Evolutionary conservation across 2,797 vertebrate species (phyloP).

Genomic region (Calcarius lapponicus): DNA sequence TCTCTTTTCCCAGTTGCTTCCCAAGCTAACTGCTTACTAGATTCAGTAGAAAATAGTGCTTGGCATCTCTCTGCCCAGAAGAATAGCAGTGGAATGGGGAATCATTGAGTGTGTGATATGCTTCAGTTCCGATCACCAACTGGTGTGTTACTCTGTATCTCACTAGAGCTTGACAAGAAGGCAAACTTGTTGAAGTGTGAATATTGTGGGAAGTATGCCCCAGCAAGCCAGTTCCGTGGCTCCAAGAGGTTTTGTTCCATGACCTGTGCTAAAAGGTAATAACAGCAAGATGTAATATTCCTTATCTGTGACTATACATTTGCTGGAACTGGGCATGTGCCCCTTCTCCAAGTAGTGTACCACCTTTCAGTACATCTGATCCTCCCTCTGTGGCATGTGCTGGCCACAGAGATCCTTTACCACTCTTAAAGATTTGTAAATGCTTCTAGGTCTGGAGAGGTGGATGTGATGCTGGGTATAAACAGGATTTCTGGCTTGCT

Average conservation of each 20-base stretch:
- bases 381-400: background rate
- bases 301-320: background rate
- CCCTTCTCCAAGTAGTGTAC: background rate
- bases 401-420: background rate
- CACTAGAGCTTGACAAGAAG: slow-evolving; percentile 77
- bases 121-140: background rate
- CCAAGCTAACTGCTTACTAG: background rate
- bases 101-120: background rate
- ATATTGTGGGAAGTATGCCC: slow-evolving; percentile 93
- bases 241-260: slow-evolving; percentile 98
- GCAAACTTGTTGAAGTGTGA: slow-evolving; percentile 89
- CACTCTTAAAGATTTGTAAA: background rate
- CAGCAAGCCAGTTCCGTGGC: slow-evolving; percentile 91
- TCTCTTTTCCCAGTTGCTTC: background rate
- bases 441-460: background rate
- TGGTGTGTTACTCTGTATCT: background rate
- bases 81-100: background rate
- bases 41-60: background rate
- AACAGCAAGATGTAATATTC: background rate
- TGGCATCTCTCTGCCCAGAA: background rate
- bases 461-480: background rate
- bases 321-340: background rate
- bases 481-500: background rate
- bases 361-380: background rate
- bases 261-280: slow-evolving; percentile 97